phyloP scores from a whole-genome alignment of 2,113 vertebrate species.

The Hemicordylus capensis region DNA sequence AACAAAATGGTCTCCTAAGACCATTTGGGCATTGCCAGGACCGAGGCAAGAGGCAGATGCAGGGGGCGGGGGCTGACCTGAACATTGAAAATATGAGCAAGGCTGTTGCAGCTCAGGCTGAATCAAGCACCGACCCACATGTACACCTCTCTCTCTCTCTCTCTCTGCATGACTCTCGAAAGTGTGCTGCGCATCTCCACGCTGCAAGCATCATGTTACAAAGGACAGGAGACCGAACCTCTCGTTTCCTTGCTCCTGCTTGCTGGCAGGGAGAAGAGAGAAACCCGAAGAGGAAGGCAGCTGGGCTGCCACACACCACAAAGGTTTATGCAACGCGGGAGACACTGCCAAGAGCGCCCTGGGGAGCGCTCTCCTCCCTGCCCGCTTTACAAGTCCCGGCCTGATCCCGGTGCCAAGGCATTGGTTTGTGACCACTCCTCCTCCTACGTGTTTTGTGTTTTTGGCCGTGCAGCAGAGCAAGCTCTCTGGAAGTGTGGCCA shows the following conservation, averaged over 20 bases:
- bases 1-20: not conserved
- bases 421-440: fast-evolving
- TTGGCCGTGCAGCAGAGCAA: not conserved
- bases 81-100: not conserved
- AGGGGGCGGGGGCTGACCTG: no score
- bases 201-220: no score
- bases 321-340: not conserved
- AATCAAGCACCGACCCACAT: not conserved
- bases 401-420: not conserved
- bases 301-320: no score
- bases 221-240: not conserved
- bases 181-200: not conserved
- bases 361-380: no score
- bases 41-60: not conserved
- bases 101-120: not conserved
- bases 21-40: no score
- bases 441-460: not conserved
- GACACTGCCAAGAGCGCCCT: not conserved
- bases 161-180: not conserved
- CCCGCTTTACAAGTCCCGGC: not conserved
- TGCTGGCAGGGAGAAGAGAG: not conserved
- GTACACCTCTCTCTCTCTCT: no score
- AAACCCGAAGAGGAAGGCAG: no score
- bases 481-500: no score
- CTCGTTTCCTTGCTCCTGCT: not conserved